Percentiles rank a stretch among this genome's conserved stretches.
phyloP scores from a whole-genome alignment of 2,888 invertebrate species.

The Rotaria socialis region DNA sequence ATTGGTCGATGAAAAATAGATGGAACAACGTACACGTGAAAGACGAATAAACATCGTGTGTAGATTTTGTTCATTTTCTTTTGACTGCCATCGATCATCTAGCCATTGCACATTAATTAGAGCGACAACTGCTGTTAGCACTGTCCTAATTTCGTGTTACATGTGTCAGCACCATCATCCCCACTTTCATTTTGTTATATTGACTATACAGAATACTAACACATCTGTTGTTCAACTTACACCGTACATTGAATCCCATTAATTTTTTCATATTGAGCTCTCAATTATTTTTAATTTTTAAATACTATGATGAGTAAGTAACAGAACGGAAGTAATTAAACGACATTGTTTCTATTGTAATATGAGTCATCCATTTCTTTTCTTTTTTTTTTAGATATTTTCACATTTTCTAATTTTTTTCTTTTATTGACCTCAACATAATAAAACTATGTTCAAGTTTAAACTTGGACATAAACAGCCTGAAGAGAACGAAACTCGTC shows the following conservation, averaged over 20 bases:
- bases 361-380: not conserved
- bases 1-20: not conserved
- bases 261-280: not conserved
- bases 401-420: not conserved
- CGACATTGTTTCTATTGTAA: not conserved
- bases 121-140: not conserved
- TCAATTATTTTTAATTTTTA: not conserved
- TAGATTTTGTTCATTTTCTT: not conserved
- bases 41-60: not conserved
- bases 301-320: not conserved
- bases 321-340: not conserved
- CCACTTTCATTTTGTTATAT: not conserved
- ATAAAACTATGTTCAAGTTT: not conserved
- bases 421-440: not conserved
- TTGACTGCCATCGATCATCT: not conserved
- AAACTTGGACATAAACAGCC: slow-evolving; percentile 30
- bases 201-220: not conserved
- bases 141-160: not conserved
- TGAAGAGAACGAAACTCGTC: slow-evolving; percentile 34
- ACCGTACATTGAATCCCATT: not conserved
- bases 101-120: not conserved
- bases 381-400: not conserved
- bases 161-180: not conserved
- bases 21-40: slow-evolving; percentile 8
- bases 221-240: slow-evolving; percentile 8